These are phyloP conservation scores for Hypomesus transpacificus DNA, from an alignment of 2,113 vertebrate species.

Conservation along the genomic window DNA sequence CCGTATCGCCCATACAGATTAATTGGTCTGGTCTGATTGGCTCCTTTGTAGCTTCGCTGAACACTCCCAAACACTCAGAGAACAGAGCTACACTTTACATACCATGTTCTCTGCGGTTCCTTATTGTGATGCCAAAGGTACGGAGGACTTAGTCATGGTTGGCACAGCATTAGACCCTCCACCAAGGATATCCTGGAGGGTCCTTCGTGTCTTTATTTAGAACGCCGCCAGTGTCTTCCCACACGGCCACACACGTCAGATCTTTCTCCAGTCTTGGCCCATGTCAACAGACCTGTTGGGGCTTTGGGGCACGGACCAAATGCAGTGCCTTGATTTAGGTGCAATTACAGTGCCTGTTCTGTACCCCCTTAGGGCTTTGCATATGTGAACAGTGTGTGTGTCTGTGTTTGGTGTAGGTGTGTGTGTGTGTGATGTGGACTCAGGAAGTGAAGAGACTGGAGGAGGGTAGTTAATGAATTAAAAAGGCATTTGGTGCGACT, in stretches of 20 bases:
- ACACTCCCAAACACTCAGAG: no score
- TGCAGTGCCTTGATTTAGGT: slow-evolving; percentile 15
- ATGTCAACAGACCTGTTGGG: slow-evolving; percentile 22
- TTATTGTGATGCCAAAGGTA: not conserved
- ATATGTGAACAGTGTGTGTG: slow-evolving; percentile 4
- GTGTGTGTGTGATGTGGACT: slow-evolving; percentile 5
- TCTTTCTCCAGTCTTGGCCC: no score
- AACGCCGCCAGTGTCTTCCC: not conserved
- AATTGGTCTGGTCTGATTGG: no score
- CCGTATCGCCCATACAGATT: no score
- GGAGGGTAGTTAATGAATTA: slow-evolving; percentile 13
- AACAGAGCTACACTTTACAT: no score
- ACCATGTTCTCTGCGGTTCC: not conserved
- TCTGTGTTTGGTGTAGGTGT: not conserved
- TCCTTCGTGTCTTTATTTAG: not conserved
- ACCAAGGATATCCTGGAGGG: not conserved
- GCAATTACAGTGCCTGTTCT: slow-evolving; percentile 29
- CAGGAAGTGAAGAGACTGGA: slow-evolving; percentile 12
- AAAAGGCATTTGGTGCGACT: slow-evolving; percentile 16
- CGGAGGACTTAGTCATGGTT: no score
- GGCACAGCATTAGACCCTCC: no score
- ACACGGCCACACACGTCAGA: not conserved
- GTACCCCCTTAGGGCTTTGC: slow-evolving; percentile 18
- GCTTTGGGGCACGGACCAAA: slow-evolving; percentile 24
- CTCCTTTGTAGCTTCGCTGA: no score